These are phyloP conservation scores for Planococcus citri DNA, from an alignment of 1,140 invertebrate genomes.

Conservation along the genomic window DNA sequence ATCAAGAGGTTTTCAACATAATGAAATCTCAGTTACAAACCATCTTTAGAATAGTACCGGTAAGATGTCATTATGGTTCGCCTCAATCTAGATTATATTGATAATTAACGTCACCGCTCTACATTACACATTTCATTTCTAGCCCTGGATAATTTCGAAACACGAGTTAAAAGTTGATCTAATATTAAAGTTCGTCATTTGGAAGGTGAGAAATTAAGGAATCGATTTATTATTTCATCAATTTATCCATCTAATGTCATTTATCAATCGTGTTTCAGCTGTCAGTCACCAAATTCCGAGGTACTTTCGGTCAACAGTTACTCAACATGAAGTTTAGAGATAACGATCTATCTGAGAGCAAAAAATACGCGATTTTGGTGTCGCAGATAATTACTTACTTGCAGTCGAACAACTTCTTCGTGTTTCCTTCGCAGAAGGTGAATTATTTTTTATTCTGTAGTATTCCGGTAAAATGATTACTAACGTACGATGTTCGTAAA, in stretches of 20 bases:
- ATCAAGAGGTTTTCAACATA: slow-evolving; percentile 41
- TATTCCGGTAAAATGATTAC: not conserved
- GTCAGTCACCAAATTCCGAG: slow-evolving; percentile 39
- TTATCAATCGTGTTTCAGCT: slow-evolving; percentile 32
- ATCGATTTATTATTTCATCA: not conserved
- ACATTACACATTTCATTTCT: slow-evolving; percentile 33
- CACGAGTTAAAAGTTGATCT: slow-evolving; percentile 44
- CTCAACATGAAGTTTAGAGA: slow-evolving; percentile 43
- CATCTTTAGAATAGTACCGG: slow-evolving; percentile 41
- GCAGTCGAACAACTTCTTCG: not conserved
- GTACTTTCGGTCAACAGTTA: slow-evolving; percentile 48
- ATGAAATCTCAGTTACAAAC: slow-evolving; percentile 40
- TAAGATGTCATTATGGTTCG: slow-evolving; percentile 28
- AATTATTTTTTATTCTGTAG: slow-evolving; percentile 32
- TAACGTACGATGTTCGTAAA: slow-evolving; percentile 26
- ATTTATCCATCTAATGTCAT: no score
- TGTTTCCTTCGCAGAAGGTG: not conserved
- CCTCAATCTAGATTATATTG: not conserved
- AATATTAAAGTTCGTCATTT: slow-evolving; percentile 42
- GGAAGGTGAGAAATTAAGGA: slow-evolving; percentile 29
- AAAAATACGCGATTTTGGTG: slow-evolving; percentile 12
- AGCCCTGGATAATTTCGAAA: slow-evolving; percentile 41
- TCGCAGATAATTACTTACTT: not conserved
- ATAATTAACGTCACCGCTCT: not conserved
- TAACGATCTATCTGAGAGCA: slow-evolving; percentile 27